Conservation (phyloP, 23 tunicate species). For the Styela plicata region DNA sequence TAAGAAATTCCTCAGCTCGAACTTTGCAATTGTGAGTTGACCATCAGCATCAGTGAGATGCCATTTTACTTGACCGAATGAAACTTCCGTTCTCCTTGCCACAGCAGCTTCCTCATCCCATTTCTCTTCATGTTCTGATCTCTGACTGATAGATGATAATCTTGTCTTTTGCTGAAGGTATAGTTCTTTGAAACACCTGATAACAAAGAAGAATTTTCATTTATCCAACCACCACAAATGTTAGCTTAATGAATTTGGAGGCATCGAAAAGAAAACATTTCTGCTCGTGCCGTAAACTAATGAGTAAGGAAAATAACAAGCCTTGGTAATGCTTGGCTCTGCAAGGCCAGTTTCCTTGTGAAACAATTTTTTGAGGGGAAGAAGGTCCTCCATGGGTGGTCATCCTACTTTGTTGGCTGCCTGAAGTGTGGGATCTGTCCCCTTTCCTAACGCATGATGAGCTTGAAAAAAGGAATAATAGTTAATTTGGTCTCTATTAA, state of each 20-base stretch:
- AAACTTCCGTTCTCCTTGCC: constrained; percentile 86
- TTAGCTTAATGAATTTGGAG: neutral
- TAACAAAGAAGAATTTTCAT: neutral
- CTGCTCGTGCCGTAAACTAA: constrained; percentile 93
- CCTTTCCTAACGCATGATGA: constrained; percentile 35
- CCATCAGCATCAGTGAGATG: constrained; percentile 88
- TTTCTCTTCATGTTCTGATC: constrained; percentile 12
- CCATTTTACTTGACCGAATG: constrained; percentile 83
- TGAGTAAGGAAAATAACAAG: constrained; percentile 97
- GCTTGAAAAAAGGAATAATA: too few relatives aligned
- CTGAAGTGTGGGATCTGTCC: constrained; percentile 52
- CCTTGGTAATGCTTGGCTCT: constrained; percentile 90
- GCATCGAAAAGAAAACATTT: neutral
- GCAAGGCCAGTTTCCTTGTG: constrained; percentile 60
- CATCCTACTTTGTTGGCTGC: constrained; percentile 74
- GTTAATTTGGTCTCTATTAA: too few relatives aligned
- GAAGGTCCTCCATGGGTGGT: constrained; percentile 66
- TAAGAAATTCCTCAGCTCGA: constrained; percentile 84
- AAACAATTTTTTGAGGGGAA: constrained; percentile 72
- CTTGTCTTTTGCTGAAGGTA: constrained; percentile 76
- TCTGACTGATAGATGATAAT: constrained; percentile 39
- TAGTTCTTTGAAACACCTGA: constrained; percentile 91
- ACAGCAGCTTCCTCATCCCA: constrained; percentile 79
- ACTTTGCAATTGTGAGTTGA: constrained; percentile 86
- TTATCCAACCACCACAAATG: neutral